These are phyloP conservation scores for Diceros bicornis DNA, from an alignment of 2,797 vertebrate genomes.

Conservation along the genomic window DNA sequence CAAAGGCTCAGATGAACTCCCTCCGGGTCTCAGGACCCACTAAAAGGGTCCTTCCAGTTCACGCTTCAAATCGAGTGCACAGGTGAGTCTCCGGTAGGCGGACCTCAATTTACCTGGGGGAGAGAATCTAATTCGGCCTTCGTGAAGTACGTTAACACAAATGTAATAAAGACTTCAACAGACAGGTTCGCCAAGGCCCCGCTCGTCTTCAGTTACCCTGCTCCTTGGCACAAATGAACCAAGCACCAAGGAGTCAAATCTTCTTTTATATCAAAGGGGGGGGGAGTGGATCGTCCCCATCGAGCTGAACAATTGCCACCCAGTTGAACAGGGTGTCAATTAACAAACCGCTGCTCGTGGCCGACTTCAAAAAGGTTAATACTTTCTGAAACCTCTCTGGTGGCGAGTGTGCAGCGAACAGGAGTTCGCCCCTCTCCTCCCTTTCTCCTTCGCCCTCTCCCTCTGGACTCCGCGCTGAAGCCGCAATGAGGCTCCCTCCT, in stretches of 20 bases:
- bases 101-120: too few species aligned
- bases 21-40: too few species aligned
- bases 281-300: neutral
- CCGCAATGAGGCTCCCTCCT: neutral
- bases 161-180: constrained; percentile 72
- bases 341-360: constrained; percentile 34
- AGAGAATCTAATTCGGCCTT: too few species aligned
- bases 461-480: neutral
- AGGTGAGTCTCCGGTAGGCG: too few species aligned
- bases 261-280: neutral
- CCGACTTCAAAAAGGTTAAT: neutral
- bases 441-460: neutral
- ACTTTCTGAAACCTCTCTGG: neutral
- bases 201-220: too few species aligned
- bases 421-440: neutral
- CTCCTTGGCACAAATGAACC: neutral
- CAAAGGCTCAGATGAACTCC: too few species aligned
- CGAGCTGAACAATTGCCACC: neutral
- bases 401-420: neutral
- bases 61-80: too few species aligned
- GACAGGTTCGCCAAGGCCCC: constrained; percentile 41
- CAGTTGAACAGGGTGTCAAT: constrained; percentile 36
- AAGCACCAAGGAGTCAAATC: constrained; percentile 14
- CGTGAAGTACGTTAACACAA: constrained; percentile 69
- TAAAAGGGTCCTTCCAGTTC: too few species aligned